phyloP scores from a whole-genome alignment of 2,797 vertebrate genomes.

The Numenius phaeopus region DNA sequence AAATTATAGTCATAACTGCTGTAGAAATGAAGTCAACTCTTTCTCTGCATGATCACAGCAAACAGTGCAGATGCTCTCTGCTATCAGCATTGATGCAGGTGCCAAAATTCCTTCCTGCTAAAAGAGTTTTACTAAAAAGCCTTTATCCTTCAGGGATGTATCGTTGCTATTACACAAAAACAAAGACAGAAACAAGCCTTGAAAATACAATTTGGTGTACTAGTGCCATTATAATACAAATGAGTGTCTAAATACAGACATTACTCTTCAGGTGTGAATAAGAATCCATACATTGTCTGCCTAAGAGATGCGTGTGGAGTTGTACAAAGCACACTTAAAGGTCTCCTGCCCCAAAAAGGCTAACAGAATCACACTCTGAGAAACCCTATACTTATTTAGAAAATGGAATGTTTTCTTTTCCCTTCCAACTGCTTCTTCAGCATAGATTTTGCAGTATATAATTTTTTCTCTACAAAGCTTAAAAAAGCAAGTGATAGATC shows the following conservation, averaged over 20 bases:
- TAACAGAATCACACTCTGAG: not conserved
- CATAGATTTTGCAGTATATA: not conserved
- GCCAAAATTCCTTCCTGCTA: conserved; percentile 65
- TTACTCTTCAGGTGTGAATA: not conserved
- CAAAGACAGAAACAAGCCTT: conserved; percentile 43
- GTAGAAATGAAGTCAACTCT: conserved; percentile 65
- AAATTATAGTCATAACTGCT: conserved; percentile 78
- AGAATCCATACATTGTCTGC: not conserved
- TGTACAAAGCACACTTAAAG: not conserved
- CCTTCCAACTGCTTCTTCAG: not conserved
- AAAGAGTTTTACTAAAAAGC: conserved; percentile 71
- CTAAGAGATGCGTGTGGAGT: not conserved
- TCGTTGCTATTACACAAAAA: conserved; percentile 66
- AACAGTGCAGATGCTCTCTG: conserved; percentile 56
- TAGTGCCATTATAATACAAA: not conserved
- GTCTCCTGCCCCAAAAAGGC: not conserved
- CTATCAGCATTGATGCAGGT: conserved; percentile 53
- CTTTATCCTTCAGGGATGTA: conserved; percentile 62
- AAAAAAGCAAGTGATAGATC: not conserved
- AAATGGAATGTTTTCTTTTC: not conserved
- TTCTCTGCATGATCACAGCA: conserved; percentile 64
- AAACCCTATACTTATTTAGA: not conserved
- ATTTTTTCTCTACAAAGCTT: not conserved
- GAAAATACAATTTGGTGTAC: conserved; percentile 1
- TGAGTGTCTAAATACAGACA: not conserved